phyloP scores from a whole-genome alignment of 53 echinoderm and acorn worm species.

The Paracentrotus lividus region DNA sequence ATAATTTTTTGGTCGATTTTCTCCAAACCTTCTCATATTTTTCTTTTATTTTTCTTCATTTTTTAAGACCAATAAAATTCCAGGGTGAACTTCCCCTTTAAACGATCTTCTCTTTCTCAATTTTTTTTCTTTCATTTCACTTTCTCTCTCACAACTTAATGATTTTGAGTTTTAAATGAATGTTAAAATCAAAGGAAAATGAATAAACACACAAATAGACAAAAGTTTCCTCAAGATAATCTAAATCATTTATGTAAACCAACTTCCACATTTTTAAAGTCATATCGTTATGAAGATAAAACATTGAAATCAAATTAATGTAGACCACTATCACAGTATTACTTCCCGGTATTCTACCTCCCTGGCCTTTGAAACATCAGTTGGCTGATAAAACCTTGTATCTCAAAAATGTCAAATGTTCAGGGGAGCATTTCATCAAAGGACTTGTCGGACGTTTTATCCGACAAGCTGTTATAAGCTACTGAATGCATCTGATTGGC shows the following conservation, averaged over 20 bases:
- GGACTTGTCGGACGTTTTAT: too few species aligned
- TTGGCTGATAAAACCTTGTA: too few species aligned
- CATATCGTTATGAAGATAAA: background rate
- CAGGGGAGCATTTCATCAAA: too few species aligned
- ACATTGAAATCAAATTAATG: background rate
- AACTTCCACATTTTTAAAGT: background rate
- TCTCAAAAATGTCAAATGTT: too few species aligned
- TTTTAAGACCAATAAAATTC: too few species aligned
- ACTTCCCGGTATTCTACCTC: background rate
- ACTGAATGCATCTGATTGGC: too few species aligned
- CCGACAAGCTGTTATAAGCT: too few species aligned
- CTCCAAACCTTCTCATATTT: too few species aligned
- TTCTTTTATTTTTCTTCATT: too few species aligned
- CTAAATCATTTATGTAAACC: background rate
- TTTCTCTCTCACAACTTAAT: background rate
- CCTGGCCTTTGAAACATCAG: background rate
- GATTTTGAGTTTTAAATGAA: background rate
- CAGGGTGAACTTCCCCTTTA: too few species aligned
- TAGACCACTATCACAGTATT: background rate
- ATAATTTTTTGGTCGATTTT: too few species aligned
- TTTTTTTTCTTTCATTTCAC: background rate
- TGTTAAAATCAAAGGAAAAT: background rate
- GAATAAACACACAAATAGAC: background rate
- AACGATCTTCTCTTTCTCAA: background rate
- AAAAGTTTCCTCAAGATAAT: background rate